A percentile compares a stretch with the other conserved stretches of the same genome.
Evolutionary conservation across 2,797 vertebrate genomes (phyloP).

Genomic region (Betta splendens): DNA sequence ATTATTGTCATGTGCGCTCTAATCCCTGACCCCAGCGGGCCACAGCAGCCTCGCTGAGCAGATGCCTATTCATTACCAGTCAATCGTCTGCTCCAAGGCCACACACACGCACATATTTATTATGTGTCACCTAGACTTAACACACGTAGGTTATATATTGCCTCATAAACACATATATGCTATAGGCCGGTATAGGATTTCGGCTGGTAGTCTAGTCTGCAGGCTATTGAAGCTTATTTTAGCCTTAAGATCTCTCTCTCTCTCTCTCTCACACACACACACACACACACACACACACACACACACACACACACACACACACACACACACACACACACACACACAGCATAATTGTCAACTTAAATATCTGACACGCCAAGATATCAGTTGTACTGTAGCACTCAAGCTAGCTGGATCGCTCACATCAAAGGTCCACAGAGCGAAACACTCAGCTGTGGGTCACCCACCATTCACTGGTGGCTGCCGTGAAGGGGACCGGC

Average conservation of each 20-base stretch:
- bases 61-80: constrained; percentile 15
- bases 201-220: constrained; percentile 40
- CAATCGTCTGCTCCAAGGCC: constrained; percentile 9
- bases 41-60: constrained; percentile 16
- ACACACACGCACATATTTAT: constrained; percentile 6
- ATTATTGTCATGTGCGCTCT: constrained; percentile 18
- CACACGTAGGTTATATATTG: constrained; percentile 35
- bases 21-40: constrained; percentile 15
- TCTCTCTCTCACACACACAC: no score
- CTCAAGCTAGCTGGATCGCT: background rate
- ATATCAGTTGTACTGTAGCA: no score
- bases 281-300: no score
- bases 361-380: constrained; percentile 6
- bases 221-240: constrained; percentile 45
- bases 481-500: background rate
- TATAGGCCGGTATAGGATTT: constrained; percentile 41
- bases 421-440: constrained; percentile 1
- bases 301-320: no score
- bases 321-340: no score
- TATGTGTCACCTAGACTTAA: constrained; percentile 30
- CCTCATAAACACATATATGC: constrained; percentile 20
- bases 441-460: constrained; percentile 1
- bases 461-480: background rate
- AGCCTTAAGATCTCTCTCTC: no score
- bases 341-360: constrained; percentile 26